Evolutionary conservation across 2,113 vertebrate species (phyloP), one percentile per base, ranked within the genome.

Genomic region (Pterocles gutturalis): DNA sequence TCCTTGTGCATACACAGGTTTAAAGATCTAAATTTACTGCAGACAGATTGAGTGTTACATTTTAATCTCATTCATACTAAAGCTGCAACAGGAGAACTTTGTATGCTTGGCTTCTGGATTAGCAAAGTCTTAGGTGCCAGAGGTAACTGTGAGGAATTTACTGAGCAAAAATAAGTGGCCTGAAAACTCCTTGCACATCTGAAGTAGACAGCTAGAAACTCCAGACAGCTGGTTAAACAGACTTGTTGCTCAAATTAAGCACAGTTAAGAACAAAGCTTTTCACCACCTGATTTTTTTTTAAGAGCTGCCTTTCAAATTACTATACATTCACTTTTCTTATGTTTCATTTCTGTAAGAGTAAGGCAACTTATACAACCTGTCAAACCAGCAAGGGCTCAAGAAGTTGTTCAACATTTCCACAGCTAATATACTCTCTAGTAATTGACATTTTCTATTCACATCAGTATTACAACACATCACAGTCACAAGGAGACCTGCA

Each of bases 401-500:
- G 53, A 38, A 73, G 71, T 22, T 61, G 18, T 20, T 81, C 53
- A 81, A 29, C 28, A 34, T 33, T 92, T 55, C 53, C 76, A 94
- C 49, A 85, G 45, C n/a, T 72, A 64, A 51, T 31, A 43, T 10
- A 38, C 22, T 62, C 19, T 10, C 5, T 2, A 88, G 48, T 25
- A 92, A 65, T 4, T 24, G 22, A 24, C 13, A 22, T 57, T 66
- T 69, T 58, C 58, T 87, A 66, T 24, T 82, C n/a, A 65, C 17
- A 4, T 49, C 29, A 77, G 17, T 69, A 54, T 75, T 69, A 51
- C 48, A 96, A 70, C 17, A 80, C 78, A 93, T 12, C 76, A 93
- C 70, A 85, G 67, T 45, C 64, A 96, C 95, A 83, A 89, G 38
- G 75, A 90, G 36, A 84, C 46, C 51, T 8, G 7, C 96, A 93